phyloP scores from a whole-genome alignment of 2,797 vertebrate genomes.

The Sorex maritimensis region DNA sequence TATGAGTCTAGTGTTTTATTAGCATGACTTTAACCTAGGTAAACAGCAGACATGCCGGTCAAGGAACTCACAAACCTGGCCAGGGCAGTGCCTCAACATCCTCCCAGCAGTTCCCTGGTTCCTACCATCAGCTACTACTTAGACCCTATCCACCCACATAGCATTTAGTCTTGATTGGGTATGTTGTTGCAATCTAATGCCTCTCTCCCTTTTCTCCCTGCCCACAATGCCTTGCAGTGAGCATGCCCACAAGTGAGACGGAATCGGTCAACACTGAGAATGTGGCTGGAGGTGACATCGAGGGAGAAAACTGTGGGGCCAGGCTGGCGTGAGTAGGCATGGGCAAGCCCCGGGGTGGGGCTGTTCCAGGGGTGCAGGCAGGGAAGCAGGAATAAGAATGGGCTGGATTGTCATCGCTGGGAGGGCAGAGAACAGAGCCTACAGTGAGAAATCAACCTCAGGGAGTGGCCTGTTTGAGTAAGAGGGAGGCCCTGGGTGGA shows the following conservation, averaged over 20 bases:
- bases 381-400: background rate
- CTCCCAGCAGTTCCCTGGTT: background rate
- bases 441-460: background rate
- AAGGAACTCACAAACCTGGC: background rate
- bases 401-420: background rate
- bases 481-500: background rate
- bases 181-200: background rate
- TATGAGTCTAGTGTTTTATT: background rate
- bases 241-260: slow-evolving; percentile 99
- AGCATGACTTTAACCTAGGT: background rate
- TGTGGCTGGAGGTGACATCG: slow-evolving; percentile 96
- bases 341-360: background rate
- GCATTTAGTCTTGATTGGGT: background rate
- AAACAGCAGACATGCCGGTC: background rate
- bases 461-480: background rate
- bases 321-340: slow-evolving; percentile 96
- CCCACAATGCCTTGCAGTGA: slow-evolving; percentile 93
- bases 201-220: background rate
- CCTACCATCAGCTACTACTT: background rate
- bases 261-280: slow-evolving; percentile 99
- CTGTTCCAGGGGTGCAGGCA: background rate
- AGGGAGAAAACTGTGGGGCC: slow-evolving; percentile 98
- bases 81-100: background rate
- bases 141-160: background rate
- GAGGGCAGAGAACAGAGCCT: background rate